Conservation (phyloP, 2,113 vertebrate species). For the Lota lota region DNA sequence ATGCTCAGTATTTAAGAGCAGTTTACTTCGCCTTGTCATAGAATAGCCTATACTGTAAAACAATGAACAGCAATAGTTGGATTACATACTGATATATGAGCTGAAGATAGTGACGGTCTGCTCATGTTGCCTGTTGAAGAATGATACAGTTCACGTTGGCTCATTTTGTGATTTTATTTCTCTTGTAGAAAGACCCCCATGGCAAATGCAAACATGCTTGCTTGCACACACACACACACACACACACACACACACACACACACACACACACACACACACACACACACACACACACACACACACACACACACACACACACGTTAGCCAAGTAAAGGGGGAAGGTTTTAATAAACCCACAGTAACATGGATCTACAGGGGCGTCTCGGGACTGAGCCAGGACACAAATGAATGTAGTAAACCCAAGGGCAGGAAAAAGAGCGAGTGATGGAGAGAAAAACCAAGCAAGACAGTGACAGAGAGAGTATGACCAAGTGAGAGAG, state of each 20-base stretch:
- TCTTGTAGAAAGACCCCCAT: conserved; percentile 40
- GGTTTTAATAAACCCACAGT: conserved; percentile 69
- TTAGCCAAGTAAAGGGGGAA: conserved; percentile 55
- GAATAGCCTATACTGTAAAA: background rate
- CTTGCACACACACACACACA: conserved; percentile 23
- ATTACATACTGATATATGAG: conserved; percentile 23
- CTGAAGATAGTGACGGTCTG: background rate
- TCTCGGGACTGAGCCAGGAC: conserved; percentile 63
- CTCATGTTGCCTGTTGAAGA: conserved; percentile 7
- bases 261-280: conserved; percentile 12
- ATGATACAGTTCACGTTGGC: conserved; percentile 25
- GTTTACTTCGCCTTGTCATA: background rate
- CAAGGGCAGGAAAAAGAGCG: conserved; percentile 32
- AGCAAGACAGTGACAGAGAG: conserved; percentile 7
- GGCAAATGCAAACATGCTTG: conserved; percentile 25
- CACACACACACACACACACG: conserved; percentile 40
- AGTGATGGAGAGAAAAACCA: background rate
- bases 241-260: conserved; percentile 1
- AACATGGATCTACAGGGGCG: conserved; percentile 61
- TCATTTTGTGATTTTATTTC: conserved; percentile 35
- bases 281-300: conserved; percentile 1
- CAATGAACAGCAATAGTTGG: conserved; percentile 14
- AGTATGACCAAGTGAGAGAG: conserved; percentile 10
- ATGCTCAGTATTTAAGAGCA: background rate
- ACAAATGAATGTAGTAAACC: conserved; percentile 67